A percentile compares a stretch with the other conserved stretches of the same genome.
Evolutionary conservation across 92 coral and sea anemone species (phyloP).

Genomic region (Actinostola sp.): DNA sequence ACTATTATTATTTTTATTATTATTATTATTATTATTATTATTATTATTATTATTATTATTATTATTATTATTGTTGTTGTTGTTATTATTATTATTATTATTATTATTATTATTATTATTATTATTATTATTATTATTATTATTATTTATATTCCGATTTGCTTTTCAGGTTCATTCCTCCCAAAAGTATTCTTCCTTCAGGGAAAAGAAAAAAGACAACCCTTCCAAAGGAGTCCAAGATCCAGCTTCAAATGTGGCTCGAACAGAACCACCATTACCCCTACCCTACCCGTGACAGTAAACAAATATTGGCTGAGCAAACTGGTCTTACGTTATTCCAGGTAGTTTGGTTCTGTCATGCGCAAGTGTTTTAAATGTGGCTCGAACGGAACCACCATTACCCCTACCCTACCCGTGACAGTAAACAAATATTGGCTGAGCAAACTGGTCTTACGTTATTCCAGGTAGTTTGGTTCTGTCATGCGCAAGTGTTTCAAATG

Average conservation of each 20-base stretch:
- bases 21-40: too few species aligned
- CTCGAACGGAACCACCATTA: constrained; percentile 26
- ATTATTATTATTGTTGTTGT: too few species aligned
- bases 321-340: constrained; percentile 47
- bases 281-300: constrained; percentile 41
- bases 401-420: constrained; percentile 52
- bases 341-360: constrained; percentile 12
- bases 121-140: too few species aligned
- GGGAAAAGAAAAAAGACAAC: constrained; percentile 40
- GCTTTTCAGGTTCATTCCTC: constrained; percentile 34
- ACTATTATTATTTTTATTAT: too few species aligned
- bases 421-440: constrained; percentile 25
- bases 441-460: constrained; percentile 40
- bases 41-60: too few species aligned
- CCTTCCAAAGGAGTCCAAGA: constrained; percentile 36
- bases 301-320: constrained; percentile 25
- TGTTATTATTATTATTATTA: too few species aligned
- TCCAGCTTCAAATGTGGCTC: constrained; percentile 44
- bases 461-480: constrained; percentile 26
- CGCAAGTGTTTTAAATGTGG: constrained; percentile 38
- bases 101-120: too few species aligned
- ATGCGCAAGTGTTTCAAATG: constrained; percentile 8
- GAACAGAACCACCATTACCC: constrained; percentile 40
- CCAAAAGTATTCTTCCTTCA: constrained; percentile 42
- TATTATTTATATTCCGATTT: background rate